phyloP scores from a whole-genome alignment of 2,888 invertebrate species.

The Metellina segmentata region DNA sequence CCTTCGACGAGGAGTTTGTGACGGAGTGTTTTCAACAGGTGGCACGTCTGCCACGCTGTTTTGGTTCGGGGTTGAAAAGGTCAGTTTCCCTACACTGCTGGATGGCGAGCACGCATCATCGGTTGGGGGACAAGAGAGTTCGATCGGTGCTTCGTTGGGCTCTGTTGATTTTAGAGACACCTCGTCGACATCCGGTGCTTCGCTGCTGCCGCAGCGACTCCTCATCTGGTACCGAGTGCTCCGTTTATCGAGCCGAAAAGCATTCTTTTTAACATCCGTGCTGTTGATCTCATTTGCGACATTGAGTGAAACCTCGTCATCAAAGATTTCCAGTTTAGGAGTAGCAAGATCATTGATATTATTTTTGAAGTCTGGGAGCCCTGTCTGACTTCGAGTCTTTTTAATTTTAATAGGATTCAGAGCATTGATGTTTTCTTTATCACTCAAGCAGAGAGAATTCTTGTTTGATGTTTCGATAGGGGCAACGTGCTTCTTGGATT shows the following conservation, averaged over 20 bases:
- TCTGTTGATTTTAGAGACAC: conserved; percentile 29
- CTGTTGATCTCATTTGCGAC: conserved; percentile 37
- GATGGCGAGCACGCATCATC: conserved; percentile 18
- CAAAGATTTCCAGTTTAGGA: conserved; percentile 46
- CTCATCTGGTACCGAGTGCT: conserved; percentile 67
- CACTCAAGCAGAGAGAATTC: conserved; percentile 63
- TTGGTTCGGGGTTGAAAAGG: conserved; percentile 19
- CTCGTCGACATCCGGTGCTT: conserved; percentile 31
- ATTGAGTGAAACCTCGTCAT: conserved; percentile 45
- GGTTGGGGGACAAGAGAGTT: not conserved
- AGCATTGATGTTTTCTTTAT: conserved; percentile 72
- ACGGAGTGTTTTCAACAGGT: not conserved
- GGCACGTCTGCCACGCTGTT: not conserved
- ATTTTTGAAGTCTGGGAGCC: conserved; percentile 55
- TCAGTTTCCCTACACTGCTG: conserved; percentile 22
- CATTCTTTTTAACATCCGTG: conserved; percentile 40
- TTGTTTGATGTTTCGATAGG: conserved; percentile 52
- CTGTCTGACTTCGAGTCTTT: conserved; percentile 56
- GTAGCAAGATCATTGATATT: conserved; percentile 29
- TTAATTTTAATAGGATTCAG: conserved; percentile 51
- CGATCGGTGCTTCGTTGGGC: conserved; percentile 5
- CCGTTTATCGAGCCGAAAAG: conserved; percentile 31
- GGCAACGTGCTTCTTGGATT: conserved; percentile 36
- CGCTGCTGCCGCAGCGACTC: conserved; percentile 35
- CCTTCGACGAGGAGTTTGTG: conserved; percentile 26